A percentile compares a stretch with the other conserved stretches of the same genome.
phyloP scores from a whole-genome alignment of 2,888 invertebrate genomes.

The Parnassius mnemosyne region DNA sequence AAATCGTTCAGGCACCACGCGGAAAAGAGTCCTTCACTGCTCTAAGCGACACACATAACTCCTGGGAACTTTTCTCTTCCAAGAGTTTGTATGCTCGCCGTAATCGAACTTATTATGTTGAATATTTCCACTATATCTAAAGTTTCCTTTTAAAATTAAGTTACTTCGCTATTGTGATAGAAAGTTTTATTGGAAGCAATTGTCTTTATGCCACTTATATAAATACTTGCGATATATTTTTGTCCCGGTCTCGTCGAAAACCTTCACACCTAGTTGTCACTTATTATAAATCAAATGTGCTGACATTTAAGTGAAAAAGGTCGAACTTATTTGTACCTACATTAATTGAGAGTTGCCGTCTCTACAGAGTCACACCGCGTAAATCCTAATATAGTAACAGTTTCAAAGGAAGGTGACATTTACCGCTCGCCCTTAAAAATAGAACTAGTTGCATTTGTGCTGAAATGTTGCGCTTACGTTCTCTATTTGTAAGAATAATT shows the following conservation, averaged over 20 bases:
- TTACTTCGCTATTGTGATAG: background rate
- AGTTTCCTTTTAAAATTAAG: no score
- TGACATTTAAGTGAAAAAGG: slow-evolving; percentile 24
- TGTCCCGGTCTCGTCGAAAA: background rate
- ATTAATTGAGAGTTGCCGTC: slow-evolving; percentile 6
- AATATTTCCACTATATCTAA: no score
- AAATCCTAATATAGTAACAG: background rate
- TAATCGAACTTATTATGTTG: no score
- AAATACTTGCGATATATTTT: background rate
- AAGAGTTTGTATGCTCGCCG: no score
- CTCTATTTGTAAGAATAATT: background rate
- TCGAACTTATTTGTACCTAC: slow-evolving; percentile 16
- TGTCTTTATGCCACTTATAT: background rate
- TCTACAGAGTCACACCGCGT: background rate
- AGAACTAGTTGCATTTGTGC: background rate
- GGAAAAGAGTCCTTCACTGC: no score
- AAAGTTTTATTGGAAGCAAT: background rate
- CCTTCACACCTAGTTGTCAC: background rate
- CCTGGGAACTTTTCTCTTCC: no score
- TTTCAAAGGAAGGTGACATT: slow-evolving; percentile 2
- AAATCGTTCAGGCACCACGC: no score
- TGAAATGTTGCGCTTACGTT: background rate
- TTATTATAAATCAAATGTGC: slow-evolving; percentile 10
- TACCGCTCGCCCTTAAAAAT: slow-evolving; percentile 2
- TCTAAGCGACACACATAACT: no score